These are phyloP conservation scores for Pogonognathellus flavescens DNA, from an alignment of 1,140 invertebrate species.

Conservation along the genomic window DNA sequence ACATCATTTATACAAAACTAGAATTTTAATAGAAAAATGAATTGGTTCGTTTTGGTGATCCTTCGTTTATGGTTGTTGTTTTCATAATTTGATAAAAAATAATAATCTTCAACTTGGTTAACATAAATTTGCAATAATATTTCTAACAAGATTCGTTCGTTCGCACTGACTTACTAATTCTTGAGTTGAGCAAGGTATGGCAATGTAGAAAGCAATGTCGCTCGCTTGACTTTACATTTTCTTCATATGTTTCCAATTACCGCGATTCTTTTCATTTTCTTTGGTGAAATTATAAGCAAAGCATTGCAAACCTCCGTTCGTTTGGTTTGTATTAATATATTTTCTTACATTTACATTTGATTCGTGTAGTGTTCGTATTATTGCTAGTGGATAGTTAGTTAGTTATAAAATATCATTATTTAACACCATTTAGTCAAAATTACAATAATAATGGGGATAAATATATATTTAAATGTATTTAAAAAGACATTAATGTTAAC, in stretches of 20 bases:
- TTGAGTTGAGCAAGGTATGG: constrained; percentile 54
- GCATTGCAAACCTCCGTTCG: constrained; percentile 51
- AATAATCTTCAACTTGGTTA: not conserved
- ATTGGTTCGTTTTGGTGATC: too few relatives aligned
- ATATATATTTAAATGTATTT: not conserved
- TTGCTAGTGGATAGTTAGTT: too few relatives aligned
- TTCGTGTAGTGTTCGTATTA: too few relatives aligned
- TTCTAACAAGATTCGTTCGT: not conserved
- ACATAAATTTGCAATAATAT: not conserved
- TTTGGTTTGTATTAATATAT: constrained; percentile 16
- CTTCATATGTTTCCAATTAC: constrained; percentile 5
- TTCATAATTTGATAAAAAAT: too few relatives aligned
- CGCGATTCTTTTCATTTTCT: not conserved
- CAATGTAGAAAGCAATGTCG: constrained; percentile 60
- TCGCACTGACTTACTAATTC: constrained; percentile 41
- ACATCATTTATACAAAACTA: not conserved
- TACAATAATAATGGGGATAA: not conserved
- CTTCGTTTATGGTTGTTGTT: too few relatives aligned
- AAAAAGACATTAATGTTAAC: not conserved
- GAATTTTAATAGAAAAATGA: too few relatives aligned
- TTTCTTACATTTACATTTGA: not conserved
- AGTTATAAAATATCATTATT: too few relatives aligned
- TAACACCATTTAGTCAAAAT: too few relatives aligned
- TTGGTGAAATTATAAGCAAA: constrained; percentile 25
- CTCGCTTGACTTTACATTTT: constrained; percentile 52